These are phyloP conservation scores for Hepsetus odoe DNA, from an alignment of 2,113 vertebrate species.

Conservation along the genomic window DNA sequence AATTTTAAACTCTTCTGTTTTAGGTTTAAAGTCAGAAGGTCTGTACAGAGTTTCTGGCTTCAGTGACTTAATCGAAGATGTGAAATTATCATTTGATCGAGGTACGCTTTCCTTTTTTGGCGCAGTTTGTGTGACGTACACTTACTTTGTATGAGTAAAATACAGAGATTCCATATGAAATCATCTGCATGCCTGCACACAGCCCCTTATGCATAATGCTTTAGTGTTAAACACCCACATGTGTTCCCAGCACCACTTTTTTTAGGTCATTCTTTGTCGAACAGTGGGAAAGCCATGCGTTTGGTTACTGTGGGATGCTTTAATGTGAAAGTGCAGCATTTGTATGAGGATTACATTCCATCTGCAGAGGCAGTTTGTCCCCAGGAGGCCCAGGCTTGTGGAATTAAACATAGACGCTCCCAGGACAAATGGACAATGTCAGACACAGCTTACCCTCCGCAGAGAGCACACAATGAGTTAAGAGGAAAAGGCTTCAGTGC, in stretches of 20 bases:
- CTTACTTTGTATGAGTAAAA: slow-evolving; percentile 13
- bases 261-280: slow-evolving; percentile 39
- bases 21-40: slow-evolving; percentile 97
- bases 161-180: slow-evolving; percentile 1
- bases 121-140: background rate
- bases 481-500: background rate
- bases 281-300: slow-evolving; percentile 24
- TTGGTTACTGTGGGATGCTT: slow-evolving; percentile 26
- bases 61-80: slow-evolving; percentile 97
- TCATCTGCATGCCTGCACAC: slow-evolving; percentile 5
- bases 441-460: background rate
- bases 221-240: slow-evolving; percentile 16
- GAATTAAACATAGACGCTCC: slow-evolving; percentile 23
- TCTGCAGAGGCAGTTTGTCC: slow-evolving; percentile 29
- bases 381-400: slow-evolving; percentile 9
- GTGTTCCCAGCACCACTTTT: slow-evolving; percentile 21
- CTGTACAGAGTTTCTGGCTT: slow-evolving; percentile 98
- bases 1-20: background rate
- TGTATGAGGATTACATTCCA: slow-evolving; percentile 42
- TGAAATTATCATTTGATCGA: slow-evolving; percentile 98
- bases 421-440: slow-evolving; percentile 36
- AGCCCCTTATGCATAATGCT: slow-evolving; percentile 10
- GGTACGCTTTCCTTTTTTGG: slow-evolving; percentile 70
- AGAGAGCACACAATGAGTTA: background rate
- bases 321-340: slow-evolving; percentile 36